Evolutionary conservation across 2,888 invertebrate species (phyloP), one percentile per base, ranked within the genome.

Genomic region (Cheilosia vernalis): DNA sequence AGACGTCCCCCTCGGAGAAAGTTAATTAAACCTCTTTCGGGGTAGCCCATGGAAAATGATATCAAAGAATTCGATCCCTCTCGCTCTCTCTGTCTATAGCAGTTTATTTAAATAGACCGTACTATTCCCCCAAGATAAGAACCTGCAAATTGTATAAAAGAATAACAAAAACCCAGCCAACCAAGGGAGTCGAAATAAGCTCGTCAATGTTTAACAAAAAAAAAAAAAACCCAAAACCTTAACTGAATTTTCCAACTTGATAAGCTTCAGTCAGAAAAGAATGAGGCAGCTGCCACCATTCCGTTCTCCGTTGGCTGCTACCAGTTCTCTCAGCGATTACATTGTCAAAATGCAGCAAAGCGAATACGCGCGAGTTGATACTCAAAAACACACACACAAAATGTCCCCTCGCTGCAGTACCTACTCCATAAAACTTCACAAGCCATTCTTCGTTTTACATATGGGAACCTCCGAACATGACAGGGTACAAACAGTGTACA

Each of bases 321-420:
- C 64, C 60, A 67, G 66, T 61, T 67, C 15, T 58, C 58, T 1
- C 13, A 47, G 49, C 74, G 74, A 84, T 84, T 84, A 84, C 84
- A 76, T 84, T 80, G 84, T 80, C 69, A 64, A 66, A 84, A 58
- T 84, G 79, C 79, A 84, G 37, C 74, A 74, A 74, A 56, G 84
- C 70, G 66, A 77, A 61, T 69, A 21, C 63, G 47, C 73, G 78
- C 67, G 27, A 69, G 58, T 60, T 56, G 63, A 44, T 66, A 67
- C 47, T 37, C 30, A 17, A 56, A 53, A 51, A 30, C 9, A 0
- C 2, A 30, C 9, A 30, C 30, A 30, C 30, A 30, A 30, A 30
- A 30, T 30, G 53, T 78, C 69, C 63, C 64, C 44, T 4, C 24
- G 69, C 58, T 33, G 73, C 63, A 61, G 61, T 56, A 53, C n/a